Conservation (phyloP, 2,113 vertebrate species). For the Mormyrus iriodes region DNA sequence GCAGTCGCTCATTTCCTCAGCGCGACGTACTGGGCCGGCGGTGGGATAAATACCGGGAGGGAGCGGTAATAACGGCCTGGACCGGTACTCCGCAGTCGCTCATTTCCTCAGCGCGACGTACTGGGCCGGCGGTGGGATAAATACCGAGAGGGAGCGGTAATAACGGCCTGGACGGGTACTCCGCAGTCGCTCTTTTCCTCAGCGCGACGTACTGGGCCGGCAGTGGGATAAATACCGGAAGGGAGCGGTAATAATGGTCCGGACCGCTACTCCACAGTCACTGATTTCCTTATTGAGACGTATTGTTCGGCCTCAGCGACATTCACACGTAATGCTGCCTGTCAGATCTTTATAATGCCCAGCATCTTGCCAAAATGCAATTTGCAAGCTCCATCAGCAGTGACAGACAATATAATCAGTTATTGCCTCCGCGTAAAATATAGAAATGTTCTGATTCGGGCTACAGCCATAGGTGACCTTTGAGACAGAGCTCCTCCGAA, state of each 20-base stretch:
- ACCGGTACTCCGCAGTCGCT: too few relatives aligned
- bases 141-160: not conserved
- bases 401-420: slow-evolving; percentile 36
- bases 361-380: slow-evolving; percentile 17
- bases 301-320: not conserved
- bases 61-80: too few relatives aligned
- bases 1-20: not conserved
- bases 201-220: not conserved
- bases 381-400: slow-evolving; percentile 25
- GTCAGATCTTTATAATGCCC: slow-evolving; percentile 42
- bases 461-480: slow-evolving; percentile 62
- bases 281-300: not conserved
- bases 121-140: not conserved
- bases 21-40: too few relatives aligned
- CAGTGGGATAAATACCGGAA: not conserved
- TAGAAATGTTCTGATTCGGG: slow-evolving; percentile 41
- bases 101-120: not conserved
- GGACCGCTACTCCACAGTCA: not conserved
- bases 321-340: slow-evolving; percentile 28
- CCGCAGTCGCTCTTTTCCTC: not conserved
- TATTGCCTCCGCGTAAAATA: slow-evolving; percentile 21
- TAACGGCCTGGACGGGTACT: not conserved
- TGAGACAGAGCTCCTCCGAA: slow-evolving; percentile 46
- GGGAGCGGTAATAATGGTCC: not conserved
- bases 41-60: too few relatives aligned